These are phyloP conservation scores for Psittacara wagleri DNA, from an alignment of 2,113 vertebrate species.

Conservation along the genomic window DNA sequence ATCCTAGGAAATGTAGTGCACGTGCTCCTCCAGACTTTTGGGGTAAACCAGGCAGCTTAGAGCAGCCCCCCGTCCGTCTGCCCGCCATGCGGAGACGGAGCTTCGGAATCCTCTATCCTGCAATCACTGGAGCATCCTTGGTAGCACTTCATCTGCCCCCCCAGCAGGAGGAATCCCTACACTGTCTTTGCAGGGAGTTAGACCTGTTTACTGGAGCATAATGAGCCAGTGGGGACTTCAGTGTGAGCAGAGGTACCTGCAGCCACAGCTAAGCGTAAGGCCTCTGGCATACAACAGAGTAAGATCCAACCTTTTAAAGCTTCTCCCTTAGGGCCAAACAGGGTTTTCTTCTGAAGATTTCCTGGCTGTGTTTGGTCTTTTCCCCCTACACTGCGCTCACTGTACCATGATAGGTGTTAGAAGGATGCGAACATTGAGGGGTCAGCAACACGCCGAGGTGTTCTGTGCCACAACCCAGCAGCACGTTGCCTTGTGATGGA, in stretches of 20 bases:
- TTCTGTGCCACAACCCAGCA: not conserved
- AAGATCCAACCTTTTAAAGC: not conserved
- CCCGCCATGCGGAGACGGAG: fast-evolving
- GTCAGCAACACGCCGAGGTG: fast-evolving
- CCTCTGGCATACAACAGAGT: not conserved
- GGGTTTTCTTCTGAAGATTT: not conserved
- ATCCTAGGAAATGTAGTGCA: not conserved
- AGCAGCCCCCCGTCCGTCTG: fast-evolving
- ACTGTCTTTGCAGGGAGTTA: not conserved
- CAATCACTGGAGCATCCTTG: fast-evolving
- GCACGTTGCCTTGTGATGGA: fast-evolving
- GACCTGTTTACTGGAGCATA: not conserved
- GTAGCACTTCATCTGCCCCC: not conserved
- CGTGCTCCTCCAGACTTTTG: not conserved
- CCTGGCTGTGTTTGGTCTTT: not conserved
- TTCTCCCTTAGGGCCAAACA: not conserved
- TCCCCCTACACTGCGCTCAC: fast-evolving
- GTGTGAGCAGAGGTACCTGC: not conserved
- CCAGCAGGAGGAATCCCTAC: not conserved
- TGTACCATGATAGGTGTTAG: fast-evolving
- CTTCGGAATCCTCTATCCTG: not conserved
- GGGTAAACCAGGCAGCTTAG: not conserved
- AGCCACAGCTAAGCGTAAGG: not conserved
- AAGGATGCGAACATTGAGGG: not conserved
- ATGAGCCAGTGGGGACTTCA: not conserved